A percentile compares a stretch with the other conserved stretches of the same genome.
phyloP scores from a whole-genome alignment of 2,113 vertebrate genomes.

The Hymenochirus boettgeri region DNA sequence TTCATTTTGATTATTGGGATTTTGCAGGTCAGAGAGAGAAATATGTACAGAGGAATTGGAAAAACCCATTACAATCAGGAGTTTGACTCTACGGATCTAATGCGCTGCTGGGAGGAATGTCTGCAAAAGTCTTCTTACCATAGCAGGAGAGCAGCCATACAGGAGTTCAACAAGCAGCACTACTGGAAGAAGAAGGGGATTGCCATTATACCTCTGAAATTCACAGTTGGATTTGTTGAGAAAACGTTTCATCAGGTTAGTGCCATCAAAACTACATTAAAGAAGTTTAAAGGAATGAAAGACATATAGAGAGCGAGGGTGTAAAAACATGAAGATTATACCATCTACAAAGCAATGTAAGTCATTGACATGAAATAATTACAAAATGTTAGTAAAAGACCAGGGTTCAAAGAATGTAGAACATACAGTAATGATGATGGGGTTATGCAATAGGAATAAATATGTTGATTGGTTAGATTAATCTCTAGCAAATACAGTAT shows the following conservation, averaged over 20 bases:
- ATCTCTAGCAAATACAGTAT: too few relatives aligned
- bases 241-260: slow-evolving; percentile 72
- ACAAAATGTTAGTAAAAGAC: too few relatives aligned
- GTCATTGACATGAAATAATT: too few relatives aligned
- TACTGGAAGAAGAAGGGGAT: slow-evolving; percentile 81
- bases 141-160: slow-evolving; percentile 45
- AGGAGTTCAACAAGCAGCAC: slow-evolving; percentile 71
- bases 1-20: too few relatives aligned
- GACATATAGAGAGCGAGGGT: too few relatives aligned
- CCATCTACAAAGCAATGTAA: too few relatives aligned
- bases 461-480: too few relatives aligned
- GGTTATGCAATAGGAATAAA: too few relatives aligned
- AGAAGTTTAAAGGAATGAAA: too few relatives aligned
- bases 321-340: too few relatives aligned
- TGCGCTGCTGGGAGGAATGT: slow-evolving; percentile 74
- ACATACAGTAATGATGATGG: too few relatives aligned
- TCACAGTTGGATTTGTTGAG: slow-evolving; percentile 64
- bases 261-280: neutral
- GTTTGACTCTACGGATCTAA: slow-evolving; percentile 65
- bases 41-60: slow-evolving; percentile 70
- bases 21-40: slow-evolving; percentile 71
- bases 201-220: slow-evolving; percentile 73
- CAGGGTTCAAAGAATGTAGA: too few relatives aligned
- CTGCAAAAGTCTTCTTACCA: slow-evolving; percentile 59
- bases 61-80: slow-evolving; percentile 68